phyloP scores from a whole-genome alignment of 1,140 invertebrate species.

The Trinorchestia longiramus region DNA sequence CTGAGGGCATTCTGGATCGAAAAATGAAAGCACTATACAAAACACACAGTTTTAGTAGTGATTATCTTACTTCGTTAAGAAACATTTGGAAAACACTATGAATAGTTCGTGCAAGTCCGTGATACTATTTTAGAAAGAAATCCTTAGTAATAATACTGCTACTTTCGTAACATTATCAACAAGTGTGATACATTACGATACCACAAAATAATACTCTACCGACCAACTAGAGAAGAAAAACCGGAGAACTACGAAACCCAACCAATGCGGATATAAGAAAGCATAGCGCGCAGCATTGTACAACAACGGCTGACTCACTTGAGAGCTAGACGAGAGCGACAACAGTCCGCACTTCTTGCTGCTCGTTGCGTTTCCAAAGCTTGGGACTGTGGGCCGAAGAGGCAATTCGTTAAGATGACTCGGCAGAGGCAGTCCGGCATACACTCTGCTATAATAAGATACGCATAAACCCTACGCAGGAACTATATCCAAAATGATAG shows the following conservation, averaged over 20 bases:
- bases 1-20: no score
- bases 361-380: neutral
- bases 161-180: no score
- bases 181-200: no score
- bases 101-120: no score
- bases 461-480: constrained; percentile 24
- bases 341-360: constrained; percentile 9
- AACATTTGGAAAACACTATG: no score
- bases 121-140: no score
- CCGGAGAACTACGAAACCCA: neutral
- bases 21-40: no score
- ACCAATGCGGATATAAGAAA: neutral
- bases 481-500: constrained; percentile 53
- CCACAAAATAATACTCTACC: no score
- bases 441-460: constrained; percentile 43
- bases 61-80: no score
- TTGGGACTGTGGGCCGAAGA: neutral
- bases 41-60: no score
- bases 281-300: neutral
- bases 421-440: neutral
- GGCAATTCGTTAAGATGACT: constrained; percentile 49
- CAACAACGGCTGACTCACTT: neutral
- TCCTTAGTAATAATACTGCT: no score
- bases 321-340: neutral
- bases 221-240: neutral